phyloP scores from a whole-genome alignment of 2,113 vertebrate genomes.

The Perca flavescens region DNA sequence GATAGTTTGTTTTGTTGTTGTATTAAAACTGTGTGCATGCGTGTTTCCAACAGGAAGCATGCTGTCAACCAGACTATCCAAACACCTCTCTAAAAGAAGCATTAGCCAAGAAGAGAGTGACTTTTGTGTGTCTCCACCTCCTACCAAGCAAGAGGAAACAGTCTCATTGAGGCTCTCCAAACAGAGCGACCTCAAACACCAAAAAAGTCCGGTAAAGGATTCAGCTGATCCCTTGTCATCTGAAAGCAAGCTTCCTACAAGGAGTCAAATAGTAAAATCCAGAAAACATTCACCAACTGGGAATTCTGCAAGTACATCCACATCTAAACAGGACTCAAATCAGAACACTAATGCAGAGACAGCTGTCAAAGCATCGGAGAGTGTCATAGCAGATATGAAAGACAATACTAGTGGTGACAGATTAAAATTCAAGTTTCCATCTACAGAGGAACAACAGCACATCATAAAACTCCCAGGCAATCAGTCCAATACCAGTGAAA shows the following conservation, averaged over 20 bases:
- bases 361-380: conserved; percentile 3
- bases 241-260: conserved; percentile 70
- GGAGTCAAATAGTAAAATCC: conserved; percentile 61
- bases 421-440: conserved; percentile 15
- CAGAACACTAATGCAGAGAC: neutral
- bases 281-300: conserved; percentile 24
- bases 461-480: neutral
- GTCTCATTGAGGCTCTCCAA: conserved; percentile 52
- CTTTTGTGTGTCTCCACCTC: conserved; percentile 41
- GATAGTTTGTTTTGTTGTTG: neutral
- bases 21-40: conserved; percentile 13
- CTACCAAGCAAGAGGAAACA: conserved; percentile 57
- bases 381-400: neutral
- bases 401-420: neutral
- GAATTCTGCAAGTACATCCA: conserved; percentile 12
- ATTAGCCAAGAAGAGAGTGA: conserved; percentile 55
- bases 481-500: neutral
- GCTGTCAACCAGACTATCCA: conserved; percentile 32
- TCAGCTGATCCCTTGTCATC: conserved; percentile 23
- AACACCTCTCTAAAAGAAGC: conserved; percentile 60
- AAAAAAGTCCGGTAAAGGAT: conserved; percentile 63
- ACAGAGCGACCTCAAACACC: conserved; percentile 55
- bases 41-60: conserved; percentile 69
- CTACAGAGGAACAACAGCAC: conserved; percentile 10
- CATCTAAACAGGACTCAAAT: conserved; percentile 17